phyloP scores from a whole-genome alignment of 2,113 vertebrate genomes.

The Chaetops frenatus region DNA sequence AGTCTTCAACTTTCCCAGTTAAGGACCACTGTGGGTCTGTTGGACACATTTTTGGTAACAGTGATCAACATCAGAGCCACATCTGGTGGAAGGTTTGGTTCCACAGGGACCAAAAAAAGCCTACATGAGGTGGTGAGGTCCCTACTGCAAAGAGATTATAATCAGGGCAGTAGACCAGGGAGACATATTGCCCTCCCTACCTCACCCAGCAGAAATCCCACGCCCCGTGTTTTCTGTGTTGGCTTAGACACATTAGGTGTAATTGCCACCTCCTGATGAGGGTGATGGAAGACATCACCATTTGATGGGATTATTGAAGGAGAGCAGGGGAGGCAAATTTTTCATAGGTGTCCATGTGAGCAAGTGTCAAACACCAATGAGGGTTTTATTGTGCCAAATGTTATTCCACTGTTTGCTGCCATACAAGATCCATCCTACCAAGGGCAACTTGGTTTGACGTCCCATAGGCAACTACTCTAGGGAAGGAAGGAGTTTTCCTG shows the following conservation, averaged over 20 bases:
- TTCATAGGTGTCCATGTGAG: not conserved
- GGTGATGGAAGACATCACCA: not conserved
- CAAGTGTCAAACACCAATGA: not conserved
- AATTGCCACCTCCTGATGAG: not conserved
- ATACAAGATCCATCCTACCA: not conserved
- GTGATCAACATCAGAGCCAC: not conserved
- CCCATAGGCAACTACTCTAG: not conserved
- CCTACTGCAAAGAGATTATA: not conserved
- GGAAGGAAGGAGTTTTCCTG: not conserved
- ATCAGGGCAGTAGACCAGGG: not conserved
- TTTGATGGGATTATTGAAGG: not conserved
- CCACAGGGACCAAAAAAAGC: not conserved
- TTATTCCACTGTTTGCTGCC: not conserved
- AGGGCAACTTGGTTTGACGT: not conserved
- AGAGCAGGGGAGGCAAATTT: not conserved
- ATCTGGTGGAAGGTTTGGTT: not conserved
- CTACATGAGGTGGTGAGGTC: not conserved
- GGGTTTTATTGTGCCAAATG: not conserved
- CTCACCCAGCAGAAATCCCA: not conserved
- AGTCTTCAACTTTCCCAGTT: not conserved
- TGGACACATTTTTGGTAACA: not conserved
- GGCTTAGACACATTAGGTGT: not conserved
- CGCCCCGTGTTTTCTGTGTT: not conserved
- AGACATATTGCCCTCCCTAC: not conserved
- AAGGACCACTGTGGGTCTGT: not conserved